Conservation (phyloP, 2,797 vertebrate genomes). For the Eulemur albifrons region DNA sequence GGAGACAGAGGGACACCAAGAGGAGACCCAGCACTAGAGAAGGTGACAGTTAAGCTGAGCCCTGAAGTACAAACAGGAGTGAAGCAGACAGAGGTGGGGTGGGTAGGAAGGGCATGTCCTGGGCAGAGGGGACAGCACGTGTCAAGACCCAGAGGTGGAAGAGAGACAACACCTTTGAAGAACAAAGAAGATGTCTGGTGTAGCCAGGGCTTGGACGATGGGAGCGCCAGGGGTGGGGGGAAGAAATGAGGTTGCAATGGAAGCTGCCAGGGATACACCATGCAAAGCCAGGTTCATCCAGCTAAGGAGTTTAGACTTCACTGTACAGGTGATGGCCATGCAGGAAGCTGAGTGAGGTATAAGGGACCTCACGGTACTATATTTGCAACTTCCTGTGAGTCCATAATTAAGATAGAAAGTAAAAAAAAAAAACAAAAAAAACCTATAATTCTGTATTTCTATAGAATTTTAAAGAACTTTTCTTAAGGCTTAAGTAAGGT, state of each 20-base stretch:
- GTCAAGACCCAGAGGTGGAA: background rate
- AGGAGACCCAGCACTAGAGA: background rate
- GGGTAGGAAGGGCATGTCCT: background rate
- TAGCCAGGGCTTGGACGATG: background rate
- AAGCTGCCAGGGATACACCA: background rate
- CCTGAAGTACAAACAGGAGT: background rate
- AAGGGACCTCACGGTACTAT: accelerated
- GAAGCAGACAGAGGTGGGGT: background rate
- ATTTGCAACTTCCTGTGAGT: background rate
- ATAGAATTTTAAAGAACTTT: background rate
- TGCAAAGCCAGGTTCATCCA: accelerated
- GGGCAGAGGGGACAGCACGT: background rate
- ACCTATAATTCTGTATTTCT: too few relatives aligned
- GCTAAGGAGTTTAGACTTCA: background rate
- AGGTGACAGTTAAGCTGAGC: background rate
- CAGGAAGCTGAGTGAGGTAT: accelerated
- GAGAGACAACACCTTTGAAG: background rate
- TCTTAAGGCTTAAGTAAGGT: background rate
- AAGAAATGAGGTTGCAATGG: background rate
- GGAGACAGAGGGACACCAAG: background rate
- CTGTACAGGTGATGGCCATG: accelerated
- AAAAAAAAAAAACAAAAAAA: background rate
- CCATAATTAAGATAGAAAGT: background rate
- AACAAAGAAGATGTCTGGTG: background rate
- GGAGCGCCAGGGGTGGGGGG: accelerated